Percentiles rank a stretch among this genome's conserved stretches.
Conservation (phyloP, 2,888 invertebrate genomes). For the Campaea margaritaria region DNA sequence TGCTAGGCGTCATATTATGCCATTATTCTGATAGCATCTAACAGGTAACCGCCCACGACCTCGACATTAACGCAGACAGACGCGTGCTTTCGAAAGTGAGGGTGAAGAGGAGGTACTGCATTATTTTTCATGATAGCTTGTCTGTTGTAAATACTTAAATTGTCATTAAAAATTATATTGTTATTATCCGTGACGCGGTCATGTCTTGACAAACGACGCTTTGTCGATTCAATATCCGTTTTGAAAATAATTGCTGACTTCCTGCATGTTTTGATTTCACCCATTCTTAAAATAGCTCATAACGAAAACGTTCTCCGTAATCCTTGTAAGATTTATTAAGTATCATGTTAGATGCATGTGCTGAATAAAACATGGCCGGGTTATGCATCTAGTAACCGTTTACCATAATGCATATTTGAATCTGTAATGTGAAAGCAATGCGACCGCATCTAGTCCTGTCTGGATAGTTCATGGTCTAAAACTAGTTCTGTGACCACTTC, state of each 20-base stretch:
- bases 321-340: constrained; percentile 38
- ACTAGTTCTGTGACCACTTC: constrained; percentile 42
- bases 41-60: constrained; percentile 58
- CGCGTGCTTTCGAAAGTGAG: constrained; percentile 45
- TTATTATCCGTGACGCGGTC: no score
- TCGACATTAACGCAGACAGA: constrained; percentile 41
- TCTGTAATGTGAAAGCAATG: constrained; percentile 48
- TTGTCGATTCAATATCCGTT: no score
- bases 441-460: constrained; percentile 45
- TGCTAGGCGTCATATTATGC: constrained; percentile 63
- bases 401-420: constrained; percentile 56
- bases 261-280: neutral
- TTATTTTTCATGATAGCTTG: constrained; percentile 13
- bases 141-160: constrained; percentile 1
- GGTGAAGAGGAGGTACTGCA: constrained; percentile 21
- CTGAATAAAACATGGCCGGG: constrained; percentile 45
- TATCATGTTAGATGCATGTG: constrained; percentile 36
- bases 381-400: constrained; percentile 50
- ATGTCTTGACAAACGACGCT: no score
- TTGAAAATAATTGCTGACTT: no score
- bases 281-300: constrained; percentile 17
- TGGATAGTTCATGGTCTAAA: constrained; percentile 26
- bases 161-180: no score
- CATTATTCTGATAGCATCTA: constrained; percentile 64
- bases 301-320: constrained; percentile 27